phyloP scores from a whole-genome alignment of 2,797 vertebrate species.

The Glyptemys insculpta region DNA sequence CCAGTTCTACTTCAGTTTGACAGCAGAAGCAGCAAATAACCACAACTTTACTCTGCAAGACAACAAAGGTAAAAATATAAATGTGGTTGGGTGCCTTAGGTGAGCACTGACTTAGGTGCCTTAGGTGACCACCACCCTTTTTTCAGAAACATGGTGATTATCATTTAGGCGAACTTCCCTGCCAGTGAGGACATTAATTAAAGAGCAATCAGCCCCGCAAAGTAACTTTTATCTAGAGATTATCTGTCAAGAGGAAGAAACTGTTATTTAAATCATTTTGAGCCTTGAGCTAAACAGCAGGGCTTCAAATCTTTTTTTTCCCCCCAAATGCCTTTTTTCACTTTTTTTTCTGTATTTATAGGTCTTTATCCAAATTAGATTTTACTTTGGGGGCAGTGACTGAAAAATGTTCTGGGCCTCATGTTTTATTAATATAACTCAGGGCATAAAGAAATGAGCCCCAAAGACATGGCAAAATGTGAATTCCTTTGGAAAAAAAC shows the following conservation, averaged over 20 bases:
- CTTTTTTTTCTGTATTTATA: conserved; percentile 20
- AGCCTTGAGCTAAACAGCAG: conserved; percentile 47
- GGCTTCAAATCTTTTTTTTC: not conserved
- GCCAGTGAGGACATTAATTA: conserved; percentile 60
- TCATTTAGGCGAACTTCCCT: conserved; percentile 15
- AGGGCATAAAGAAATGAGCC: not conserved
- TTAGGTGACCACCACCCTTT: not conserved
- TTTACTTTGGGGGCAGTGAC: not conserved
- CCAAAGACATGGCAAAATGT: not conserved
- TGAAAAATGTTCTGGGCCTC: conserved; percentile 24
- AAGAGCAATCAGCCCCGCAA: conserved; percentile 24
- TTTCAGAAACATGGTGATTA: conserved; percentile 23
- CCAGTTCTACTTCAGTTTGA: conserved; percentile 92
- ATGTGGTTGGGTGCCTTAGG: not conserved
- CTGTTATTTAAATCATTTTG: conserved; percentile 67
- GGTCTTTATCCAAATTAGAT: conserved; percentile 48
- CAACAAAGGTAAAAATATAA: conserved; percentile 89
- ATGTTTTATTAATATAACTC: conserved; percentile 15
- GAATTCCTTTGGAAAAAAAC: not conserved
- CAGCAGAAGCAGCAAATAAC: conserved; percentile 87
- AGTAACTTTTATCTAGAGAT: conserved; percentile 73
- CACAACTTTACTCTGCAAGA: conserved; percentile 95
- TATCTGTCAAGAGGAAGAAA: conserved; percentile 66
- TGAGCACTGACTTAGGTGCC: not conserved
- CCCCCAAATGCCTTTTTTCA: not conserved